Percentiles rank a stretch among this genome's conserved stretches.
These are phyloP conservation scores for Ooceraea biroi DNA, from an alignment of 1,140 invertebrate genomes.

Conservation along the genomic window DNA sequence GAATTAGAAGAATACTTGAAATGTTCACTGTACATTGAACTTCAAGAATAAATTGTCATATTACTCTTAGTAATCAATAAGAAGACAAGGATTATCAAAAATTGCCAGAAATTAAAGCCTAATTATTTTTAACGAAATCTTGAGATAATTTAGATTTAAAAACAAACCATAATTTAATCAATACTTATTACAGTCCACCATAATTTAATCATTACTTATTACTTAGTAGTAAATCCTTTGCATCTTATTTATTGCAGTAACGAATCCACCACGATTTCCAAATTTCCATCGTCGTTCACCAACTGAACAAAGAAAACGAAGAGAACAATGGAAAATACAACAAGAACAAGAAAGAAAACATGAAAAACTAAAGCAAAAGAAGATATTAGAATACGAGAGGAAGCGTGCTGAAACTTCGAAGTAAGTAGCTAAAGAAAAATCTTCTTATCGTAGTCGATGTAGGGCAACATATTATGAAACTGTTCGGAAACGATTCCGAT, in stretches of 20 bases:
- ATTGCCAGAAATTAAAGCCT: no score
- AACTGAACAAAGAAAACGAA: constrained; percentile 54
- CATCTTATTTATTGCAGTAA: constrained; percentile 1
- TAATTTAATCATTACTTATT: no score
- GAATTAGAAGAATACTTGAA: no score
- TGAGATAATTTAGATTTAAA: no score
- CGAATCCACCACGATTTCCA: constrained; percentile 32
- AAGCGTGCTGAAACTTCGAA: constrained; percentile 43
- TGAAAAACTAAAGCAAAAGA: constrained; percentile 67
- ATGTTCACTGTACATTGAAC: no score
- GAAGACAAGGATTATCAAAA: no score
- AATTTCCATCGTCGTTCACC: constrained; percentile 18
- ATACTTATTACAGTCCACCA: no score
- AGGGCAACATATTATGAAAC: no score
- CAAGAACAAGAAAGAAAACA: constrained; percentile 62
- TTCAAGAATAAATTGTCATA: no score
- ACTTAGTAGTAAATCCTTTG: background rate
- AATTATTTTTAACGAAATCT: no score
- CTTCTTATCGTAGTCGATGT: background rate
- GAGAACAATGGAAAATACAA: constrained; percentile 64
- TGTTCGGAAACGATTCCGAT: no score
- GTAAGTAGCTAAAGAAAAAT: constrained; percentile 6
- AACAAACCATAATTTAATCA: background rate
- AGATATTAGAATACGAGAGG: constrained; percentile 65
- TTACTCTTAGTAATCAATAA: no score